A percentile compares a stretch with the other conserved stretches of the same genome.
These are phyloP conservation scores for Diorhabda carinulata DNA, from an alignment of 1,140 invertebrate genomes.

Conservation along the genomic window DNA sequence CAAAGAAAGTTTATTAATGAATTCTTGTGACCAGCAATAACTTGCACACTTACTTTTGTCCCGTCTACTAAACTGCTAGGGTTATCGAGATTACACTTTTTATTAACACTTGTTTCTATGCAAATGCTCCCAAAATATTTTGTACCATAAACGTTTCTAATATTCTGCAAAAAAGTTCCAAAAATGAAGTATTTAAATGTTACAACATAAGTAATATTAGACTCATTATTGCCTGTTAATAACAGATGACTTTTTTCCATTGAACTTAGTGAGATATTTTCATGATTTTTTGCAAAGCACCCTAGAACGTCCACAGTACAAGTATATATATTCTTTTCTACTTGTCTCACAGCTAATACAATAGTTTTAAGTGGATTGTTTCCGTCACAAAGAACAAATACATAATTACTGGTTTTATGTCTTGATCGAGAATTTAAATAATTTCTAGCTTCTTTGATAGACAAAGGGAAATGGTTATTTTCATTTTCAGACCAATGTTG, in stretches of 20 bases:
- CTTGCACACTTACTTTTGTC: constrained; percentile 24
- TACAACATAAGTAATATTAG: not conserved
- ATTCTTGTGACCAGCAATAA: constrained; percentile 24
- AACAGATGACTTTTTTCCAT: constrained; percentile 22
- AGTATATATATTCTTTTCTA: constrained; percentile 1
- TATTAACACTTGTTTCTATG: constrained; percentile 21
- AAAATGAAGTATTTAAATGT: constrained; percentile 9
- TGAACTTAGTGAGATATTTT: constrained; percentile 7
- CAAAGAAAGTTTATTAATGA: constrained; percentile 21
- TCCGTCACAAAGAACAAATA: constrained; percentile 27
- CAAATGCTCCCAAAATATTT: constrained; percentile 21
- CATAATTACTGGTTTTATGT: constrained; percentile 5
- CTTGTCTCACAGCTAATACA: constrained; percentile 12
- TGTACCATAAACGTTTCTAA: constrained; percentile 12
- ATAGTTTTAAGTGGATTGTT: constrained; percentile 24
- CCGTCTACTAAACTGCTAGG: constrained; percentile 4
- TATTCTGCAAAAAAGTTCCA: constrained; percentile 20
- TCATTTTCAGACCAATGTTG: constrained; percentile 23
- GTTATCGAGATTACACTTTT: constrained; percentile 9
- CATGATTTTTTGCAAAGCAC: constrained; percentile 17
- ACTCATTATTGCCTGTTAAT: not conserved
- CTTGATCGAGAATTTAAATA: constrained; percentile 14
- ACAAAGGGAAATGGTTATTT: constrained; percentile 22
- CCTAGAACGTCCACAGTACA: constrained; percentile 16
- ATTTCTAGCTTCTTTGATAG: constrained; percentile 25